Evolutionary conservation across 2,888 invertebrate species (phyloP).

Genomic region (Cryptus viduatorius): DNA sequence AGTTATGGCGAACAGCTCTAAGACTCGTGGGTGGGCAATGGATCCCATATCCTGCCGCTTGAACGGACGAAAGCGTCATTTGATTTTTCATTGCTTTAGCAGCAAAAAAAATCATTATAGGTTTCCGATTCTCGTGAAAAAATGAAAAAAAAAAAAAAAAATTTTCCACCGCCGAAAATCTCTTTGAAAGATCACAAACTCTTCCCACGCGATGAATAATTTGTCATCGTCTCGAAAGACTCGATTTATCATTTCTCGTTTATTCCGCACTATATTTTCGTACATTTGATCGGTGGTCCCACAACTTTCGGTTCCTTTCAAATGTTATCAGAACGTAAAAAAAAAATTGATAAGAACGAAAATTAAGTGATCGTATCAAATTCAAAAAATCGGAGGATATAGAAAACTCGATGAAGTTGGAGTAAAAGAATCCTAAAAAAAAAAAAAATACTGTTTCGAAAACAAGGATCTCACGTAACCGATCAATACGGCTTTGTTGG

Average conservation of each 20-base stretch:
- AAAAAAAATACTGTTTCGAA: neutral
- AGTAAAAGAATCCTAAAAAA: neutral
- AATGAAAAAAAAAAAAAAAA: neutral
- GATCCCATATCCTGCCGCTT: constrained; percentile 12
- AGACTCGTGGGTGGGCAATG: constrained; percentile 73
- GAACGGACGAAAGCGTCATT: constrained; percentile 48
- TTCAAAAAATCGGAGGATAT: no score
- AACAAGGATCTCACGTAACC: neutral
- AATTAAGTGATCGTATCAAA: no score
- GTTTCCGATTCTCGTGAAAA: constrained; percentile 61
- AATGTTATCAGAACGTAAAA: no score
- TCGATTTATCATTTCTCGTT: neutral
- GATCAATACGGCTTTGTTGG: neutral
- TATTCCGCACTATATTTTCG: neutral
- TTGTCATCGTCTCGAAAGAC: constrained; percentile 34
- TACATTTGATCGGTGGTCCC: no score
- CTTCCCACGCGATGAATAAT: constrained; percentile 16
- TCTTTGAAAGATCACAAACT: constrained; percentile 42
- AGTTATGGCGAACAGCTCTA: constrained; percentile 42
- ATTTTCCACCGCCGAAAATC: constrained; percentile 40
- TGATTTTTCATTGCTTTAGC: constrained; percentile 72
- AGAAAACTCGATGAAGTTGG: no score
- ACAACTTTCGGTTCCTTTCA: no score
- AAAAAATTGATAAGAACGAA: no score
- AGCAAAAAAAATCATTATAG: constrained; percentile 70